Evolutionary conservation across 1,140 invertebrate genomes (phyloP), one percentile per base, ranked within the genome.

Genomic region (Pseudomyrmex pallidus): DNA sequence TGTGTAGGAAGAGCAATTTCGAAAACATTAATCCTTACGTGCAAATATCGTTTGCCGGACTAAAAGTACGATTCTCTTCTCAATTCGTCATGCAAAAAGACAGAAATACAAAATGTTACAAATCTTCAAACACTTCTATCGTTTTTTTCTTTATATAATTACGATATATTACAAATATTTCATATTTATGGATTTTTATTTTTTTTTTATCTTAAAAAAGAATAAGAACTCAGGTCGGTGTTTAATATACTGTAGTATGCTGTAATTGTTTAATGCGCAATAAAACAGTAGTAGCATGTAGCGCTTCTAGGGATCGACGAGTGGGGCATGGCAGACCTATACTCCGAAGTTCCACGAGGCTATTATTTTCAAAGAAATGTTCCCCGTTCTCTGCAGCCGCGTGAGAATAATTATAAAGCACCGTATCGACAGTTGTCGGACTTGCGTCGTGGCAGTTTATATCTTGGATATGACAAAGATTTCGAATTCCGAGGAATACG

Each of bases 11-110:
- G 66, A 95, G 67, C 94, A 95, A 83, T 92, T 95, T 78, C 82
- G 94, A 96, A 57, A 96, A 95, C 90, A 95, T 95, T 87, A 96
- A 95, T 61, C 95, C 95, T 12, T 96, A 95, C 90, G 95, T 96
- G 13, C 94, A 95, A 90, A 95, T 96, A 76, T 95, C 95, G 5
- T 96, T 96, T 91, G 96, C 96, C 44, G 96, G 96, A 52, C 95
- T 96, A 88, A 95, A 95, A 92, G 96, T 96, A 62, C 56, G 35
- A 17, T 70, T 10, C 0, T 52, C 50, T 13, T 52, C 2, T 52
- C 5, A 7, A 35, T 35, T 2, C 0, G 35, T 35, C 35, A 35
- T 35, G 4, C 35, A 35, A 35, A 35, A 35, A 35, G 5, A 35
- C 5, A 5, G 35, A 35, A 35, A 35, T 35, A 35, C 5, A 25